phyloP scores from a whole-genome alignment of 2,888 invertebrate species.

The Lagria hirta region DNA sequence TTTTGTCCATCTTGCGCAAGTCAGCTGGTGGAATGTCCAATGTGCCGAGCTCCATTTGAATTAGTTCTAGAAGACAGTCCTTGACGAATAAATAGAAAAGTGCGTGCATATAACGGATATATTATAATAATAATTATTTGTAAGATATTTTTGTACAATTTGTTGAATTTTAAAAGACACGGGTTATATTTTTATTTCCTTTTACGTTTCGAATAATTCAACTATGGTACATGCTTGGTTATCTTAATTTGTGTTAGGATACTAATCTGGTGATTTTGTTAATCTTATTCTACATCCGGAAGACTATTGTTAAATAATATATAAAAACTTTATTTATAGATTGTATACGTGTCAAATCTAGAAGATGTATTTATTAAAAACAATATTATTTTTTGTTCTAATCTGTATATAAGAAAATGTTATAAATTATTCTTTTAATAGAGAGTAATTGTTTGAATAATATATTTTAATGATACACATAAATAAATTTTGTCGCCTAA shows the following conservation, averaged over 20 bases:
- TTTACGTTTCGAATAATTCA: too few relatives aligned
- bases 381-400: conserved; percentile 9
- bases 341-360: conserved; percentile 6
- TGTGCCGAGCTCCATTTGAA: conserved; percentile 75
- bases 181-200: too few relatives aligned
- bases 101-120: not conserved
- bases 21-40: conserved; percentile 80
- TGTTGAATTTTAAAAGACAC: conserved; percentile 31
- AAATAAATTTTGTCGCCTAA: conserved; percentile 18
- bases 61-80: conserved; percentile 55
- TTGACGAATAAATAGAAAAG: too few relatives aligned
- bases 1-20: conserved; percentile 80
- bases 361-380: conserved; percentile 6
- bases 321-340: too few relatives aligned
- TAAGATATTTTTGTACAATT: conserved; percentile 35
- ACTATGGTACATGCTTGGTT: too few relatives aligned
- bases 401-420: conserved; percentile 12
- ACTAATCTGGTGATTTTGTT: too few relatives aligned
- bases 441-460: conserved; percentile 10
- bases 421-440: conserved; percentile 11
- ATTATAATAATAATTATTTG: conserved; percentile 8
- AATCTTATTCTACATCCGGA: too few relatives aligned
- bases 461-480: conserved; percentile 11
- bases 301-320: too few relatives aligned
- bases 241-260: too few relatives aligned